phyloP scores from a whole-genome alignment of 2,797 vertebrate genomes.

The Poecilia velifera region DNA sequence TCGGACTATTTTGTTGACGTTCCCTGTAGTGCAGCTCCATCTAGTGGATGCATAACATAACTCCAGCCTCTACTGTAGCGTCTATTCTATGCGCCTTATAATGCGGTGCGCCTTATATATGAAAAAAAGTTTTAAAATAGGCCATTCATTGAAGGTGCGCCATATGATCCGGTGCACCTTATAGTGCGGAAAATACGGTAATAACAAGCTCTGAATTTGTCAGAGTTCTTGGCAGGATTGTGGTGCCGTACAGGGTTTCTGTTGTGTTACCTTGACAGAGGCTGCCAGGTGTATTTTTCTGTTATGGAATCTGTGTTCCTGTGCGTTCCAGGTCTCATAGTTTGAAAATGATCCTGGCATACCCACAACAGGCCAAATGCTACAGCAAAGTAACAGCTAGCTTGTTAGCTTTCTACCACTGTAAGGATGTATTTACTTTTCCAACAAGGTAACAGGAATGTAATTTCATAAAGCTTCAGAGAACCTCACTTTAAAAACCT shows the following conservation, averaged over 20 bases:
- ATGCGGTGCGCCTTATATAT: no score
- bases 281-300: neutral
- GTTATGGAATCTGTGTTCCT: neutral
- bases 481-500: neutral
- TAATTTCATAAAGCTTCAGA: neutral
- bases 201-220: neutral
- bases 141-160: no score
- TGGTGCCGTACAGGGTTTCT: neutral
- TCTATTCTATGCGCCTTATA: no score
- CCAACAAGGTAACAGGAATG: neutral
- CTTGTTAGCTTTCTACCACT: neutral
- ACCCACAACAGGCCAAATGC: neutral
- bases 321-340: neutral
- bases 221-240: neutral
- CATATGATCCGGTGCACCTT: no score
- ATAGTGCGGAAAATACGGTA: no score
- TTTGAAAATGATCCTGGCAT: neutral
- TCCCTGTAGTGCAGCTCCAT: no score
- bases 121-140: no score
- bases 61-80: no score
- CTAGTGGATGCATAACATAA: no score
- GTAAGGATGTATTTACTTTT: neutral
- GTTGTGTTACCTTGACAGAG: neutral
- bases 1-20: no score
- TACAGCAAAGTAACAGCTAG: neutral